phyloP scores from a whole-genome alignment of 1,140 invertebrate genomes.

The Monomorium pharaonis region DNA sequence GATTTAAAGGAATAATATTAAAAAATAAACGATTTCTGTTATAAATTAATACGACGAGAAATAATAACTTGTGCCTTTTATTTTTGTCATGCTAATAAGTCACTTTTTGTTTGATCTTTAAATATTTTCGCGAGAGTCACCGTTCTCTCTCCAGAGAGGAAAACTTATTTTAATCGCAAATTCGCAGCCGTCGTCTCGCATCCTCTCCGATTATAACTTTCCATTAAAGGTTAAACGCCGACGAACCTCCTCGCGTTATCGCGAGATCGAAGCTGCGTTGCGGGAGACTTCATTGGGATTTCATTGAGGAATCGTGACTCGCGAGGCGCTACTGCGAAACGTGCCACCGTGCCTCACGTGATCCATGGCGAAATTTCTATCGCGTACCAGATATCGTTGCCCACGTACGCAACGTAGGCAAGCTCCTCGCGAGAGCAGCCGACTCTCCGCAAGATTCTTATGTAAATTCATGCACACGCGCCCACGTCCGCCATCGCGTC shows the following conservation, averaged over 20 bases:
- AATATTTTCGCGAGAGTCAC: neutral
- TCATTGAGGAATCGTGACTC: constrained; percentile 61
- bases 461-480: constrained; percentile 56
- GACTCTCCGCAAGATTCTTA: constrained; percentile 59
- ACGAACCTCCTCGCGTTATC: neutral
- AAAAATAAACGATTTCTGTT: neutral
- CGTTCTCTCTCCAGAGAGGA: neutral
- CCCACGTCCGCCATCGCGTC: constrained; percentile 35
- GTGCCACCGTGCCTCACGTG: constrained; percentile 21
- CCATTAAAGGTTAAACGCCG: constrained; percentile 9
- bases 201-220: neutral
- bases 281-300: neutral
- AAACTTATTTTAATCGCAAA: neutral
- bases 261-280: constrained; percentile 8
- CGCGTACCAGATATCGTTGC: constrained; percentile 67
- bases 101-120: neutral
- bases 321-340: constrained; percentile 42
- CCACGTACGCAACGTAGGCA: constrained; percentile 53
- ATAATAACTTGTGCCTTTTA: neutral
- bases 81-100: neutral
- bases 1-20: neutral
- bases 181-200: neutral
- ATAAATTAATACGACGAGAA: neutral
- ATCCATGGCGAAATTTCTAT: constrained; percentile 70
- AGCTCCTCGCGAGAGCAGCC: constrained; percentile 19